Base-by-base conservation (phyloP, 2,888 invertebrate genomes). In the Oscheius sp. region DNA sequence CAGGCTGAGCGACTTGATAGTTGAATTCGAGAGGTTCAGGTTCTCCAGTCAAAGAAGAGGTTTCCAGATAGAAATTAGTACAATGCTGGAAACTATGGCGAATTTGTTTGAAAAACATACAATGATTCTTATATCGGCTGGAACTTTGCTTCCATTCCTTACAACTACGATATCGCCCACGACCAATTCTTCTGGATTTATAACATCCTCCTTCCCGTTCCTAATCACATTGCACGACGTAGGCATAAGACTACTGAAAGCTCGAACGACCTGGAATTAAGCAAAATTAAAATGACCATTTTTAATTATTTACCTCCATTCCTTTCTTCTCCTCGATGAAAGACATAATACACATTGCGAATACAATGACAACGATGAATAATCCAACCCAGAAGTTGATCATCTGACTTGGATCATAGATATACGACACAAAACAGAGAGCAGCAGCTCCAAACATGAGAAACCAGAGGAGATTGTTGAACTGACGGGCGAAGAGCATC, bases 381-480 rank as follows among this genome's bases (percentile, higher is more conserved):
- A 82, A 67, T n/a, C 77, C 74, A 41, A 82, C 80, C 62, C 71
- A 82, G 12, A 82, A 70, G 41, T 78, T 80, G 51, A 77, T 45
- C 1, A n/a, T 9, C n/a, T 62, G 49, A 8, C 17, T 70, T 51
- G 68, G 69, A 38, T 81, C 80, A 36, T 78, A 71, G 22, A 67
- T 51, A 67, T 75, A 81, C 49, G 78, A 76, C 47, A 81, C 65
- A 20, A 78, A 72, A 65, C 80, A 78, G 9, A 77, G 67, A 4
- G 73, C 62, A 8, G 76, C 78, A 3, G 80, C 78, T 8, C 78
- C 80, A 51, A 81, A 71, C 64, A 82, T 71, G 6, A 82, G 74
- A n/a, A 82, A 28, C 82, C 82, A 82, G 45, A 82, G 80, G 49
- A 80, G 78, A 63, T 82, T 80, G 56, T 81, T 73, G 70, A 82